Percentiles rank a stretch among this genome's conserved stretches.
These are phyloP conservation scores for Smithornis capensis DNA, from an alignment of 2,113 vertebrate species.

Conservation along the genomic window DNA sequence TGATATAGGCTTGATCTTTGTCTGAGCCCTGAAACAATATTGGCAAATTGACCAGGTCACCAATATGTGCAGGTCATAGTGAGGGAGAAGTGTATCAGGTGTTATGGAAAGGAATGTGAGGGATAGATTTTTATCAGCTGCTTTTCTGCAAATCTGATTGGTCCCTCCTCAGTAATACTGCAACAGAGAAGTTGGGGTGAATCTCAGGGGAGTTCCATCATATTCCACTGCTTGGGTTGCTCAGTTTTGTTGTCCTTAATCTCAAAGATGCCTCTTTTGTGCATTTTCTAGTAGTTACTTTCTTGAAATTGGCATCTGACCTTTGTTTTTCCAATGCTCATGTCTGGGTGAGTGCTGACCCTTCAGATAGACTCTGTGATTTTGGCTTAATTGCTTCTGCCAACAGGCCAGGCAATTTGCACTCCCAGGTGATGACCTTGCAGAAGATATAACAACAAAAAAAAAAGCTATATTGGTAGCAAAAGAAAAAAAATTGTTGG, in stretches of 20 bases:
- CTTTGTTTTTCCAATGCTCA: not conserved
- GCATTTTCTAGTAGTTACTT: not conserved
- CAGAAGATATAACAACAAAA: not conserved
- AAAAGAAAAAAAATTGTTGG: not conserved
- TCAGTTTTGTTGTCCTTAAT: not conserved
- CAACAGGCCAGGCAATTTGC: not conserved
- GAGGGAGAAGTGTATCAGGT: not conserved
- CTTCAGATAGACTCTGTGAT: not conserved
- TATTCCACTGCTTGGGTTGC: not conserved
- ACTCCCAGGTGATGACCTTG: not conserved
- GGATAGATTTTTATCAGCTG: not conserved
- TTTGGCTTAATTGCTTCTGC: not conserved
- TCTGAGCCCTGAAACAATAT: not conserved
- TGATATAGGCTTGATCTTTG: not conserved
- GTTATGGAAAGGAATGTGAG: rapidly evolving
- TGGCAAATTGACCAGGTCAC: not conserved
- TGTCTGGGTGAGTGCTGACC: not conserved
- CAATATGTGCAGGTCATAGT: not conserved
- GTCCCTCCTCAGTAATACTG: not conserved
- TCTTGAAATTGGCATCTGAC: not conserved
- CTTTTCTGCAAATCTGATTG: not conserved
- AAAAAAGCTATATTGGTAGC: not conserved
- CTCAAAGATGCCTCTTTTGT: not conserved
- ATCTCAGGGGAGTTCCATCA: not conserved
- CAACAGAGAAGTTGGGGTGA: not conserved